A percentile compares a stretch with the other conserved stretches of the same genome.
phyloP scores from a whole-genome alignment of 2,797 vertebrate species.

The Cygnus olor region DNA sequence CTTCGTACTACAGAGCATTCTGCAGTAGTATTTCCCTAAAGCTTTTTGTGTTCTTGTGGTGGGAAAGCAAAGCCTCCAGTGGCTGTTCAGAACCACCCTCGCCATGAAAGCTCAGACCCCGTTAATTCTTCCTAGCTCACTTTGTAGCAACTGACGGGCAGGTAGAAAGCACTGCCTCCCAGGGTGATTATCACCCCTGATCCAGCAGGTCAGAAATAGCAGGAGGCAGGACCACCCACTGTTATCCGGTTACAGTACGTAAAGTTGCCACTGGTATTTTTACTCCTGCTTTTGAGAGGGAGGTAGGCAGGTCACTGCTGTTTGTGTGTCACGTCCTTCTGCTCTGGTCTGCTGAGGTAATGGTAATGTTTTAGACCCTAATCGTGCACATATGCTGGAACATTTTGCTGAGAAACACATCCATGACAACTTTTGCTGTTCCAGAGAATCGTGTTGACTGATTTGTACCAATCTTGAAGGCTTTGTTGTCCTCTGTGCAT shows the following conservation, averaged over 20 bases:
- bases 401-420: background rate
- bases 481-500: background rate
- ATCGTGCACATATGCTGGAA: background rate
- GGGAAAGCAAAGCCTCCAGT: background rate
- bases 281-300: background rate
- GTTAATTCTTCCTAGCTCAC: background rate
- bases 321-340: background rate
- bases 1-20: background rate
- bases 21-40: background rate
- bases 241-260: background rate
- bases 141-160: background rate
- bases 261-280: background rate
- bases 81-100: background rate
- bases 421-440: background rate
- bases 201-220: conserved; percentile 12
- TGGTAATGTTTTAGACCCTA: background rate
- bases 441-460: background rate
- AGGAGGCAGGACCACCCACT: background rate
- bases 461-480: background rate
- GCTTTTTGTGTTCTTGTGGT: background rate
- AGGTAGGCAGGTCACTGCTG: background rate
- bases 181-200: background rate
- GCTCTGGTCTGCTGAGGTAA: background rate
- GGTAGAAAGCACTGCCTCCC: background rate
- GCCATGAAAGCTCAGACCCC: background rate